phyloP scores from a whole-genome alignment of 2,888 invertebrate species.

The Heliconius erato region DNA sequence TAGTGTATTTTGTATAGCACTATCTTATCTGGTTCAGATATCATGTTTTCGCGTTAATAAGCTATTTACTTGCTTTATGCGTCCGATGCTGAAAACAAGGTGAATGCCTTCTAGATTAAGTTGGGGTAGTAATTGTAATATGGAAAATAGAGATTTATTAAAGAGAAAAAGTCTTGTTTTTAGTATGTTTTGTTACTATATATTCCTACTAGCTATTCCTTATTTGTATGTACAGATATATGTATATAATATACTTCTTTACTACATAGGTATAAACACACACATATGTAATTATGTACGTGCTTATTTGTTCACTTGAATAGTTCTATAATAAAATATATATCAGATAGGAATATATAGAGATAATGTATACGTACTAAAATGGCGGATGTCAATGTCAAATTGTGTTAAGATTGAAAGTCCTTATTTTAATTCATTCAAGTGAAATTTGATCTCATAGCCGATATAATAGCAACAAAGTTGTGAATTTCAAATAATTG shows the following conservation, averaged over 20 bases:
- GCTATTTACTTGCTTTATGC: constrained; percentile 36
- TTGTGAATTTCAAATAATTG: neutral
- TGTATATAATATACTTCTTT: neutral
- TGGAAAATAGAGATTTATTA: neutral
- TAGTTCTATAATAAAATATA: neutral
- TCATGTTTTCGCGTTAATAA: constrained; percentile 39
- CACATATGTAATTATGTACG: neutral
- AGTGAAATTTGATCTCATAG: neutral
- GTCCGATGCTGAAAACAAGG: constrained; percentile 23
- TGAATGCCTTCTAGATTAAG: constrained; percentile 21
- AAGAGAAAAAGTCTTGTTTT: neutral
- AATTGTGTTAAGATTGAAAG: neutral
- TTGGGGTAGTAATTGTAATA: neutral
- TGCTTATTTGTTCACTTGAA: neutral
- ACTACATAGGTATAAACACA: no score
- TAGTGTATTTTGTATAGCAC: neutral
- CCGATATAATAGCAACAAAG: neutral
- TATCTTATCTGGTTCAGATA: constrained; percentile 41
- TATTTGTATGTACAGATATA: neutral
- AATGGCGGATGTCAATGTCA: neutral
- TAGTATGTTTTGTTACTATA: neutral
- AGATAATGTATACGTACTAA: neutral
- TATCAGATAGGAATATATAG: neutral
- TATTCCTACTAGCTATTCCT: no score
- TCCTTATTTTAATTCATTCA: constrained; percentile 2